These are phyloP conservation scores for Chrosomus eos DNA, from an alignment of 2,797 vertebrate genomes.

Conservation along the genomic window DNA sequence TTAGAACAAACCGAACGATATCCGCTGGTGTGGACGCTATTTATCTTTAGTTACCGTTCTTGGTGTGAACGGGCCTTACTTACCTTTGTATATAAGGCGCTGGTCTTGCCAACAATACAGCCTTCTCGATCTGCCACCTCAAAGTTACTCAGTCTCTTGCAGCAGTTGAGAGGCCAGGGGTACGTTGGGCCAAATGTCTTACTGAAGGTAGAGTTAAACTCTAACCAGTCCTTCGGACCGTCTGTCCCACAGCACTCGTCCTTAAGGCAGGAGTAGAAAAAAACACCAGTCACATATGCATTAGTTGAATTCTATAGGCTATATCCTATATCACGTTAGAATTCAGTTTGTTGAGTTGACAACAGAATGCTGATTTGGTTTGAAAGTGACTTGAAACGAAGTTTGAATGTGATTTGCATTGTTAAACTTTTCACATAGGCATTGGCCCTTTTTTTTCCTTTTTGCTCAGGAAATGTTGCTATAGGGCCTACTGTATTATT, in stretches of 20 bases:
- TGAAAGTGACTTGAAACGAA: not conserved
- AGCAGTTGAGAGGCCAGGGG: conserved; percentile 78
- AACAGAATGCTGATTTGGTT: not conserved
- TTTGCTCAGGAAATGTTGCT: not conserved
- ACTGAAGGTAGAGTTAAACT: conserved; percentile 71
- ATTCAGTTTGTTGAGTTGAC: too few relatives aligned
- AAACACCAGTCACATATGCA: not conserved
- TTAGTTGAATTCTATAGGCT: too few relatives aligned
- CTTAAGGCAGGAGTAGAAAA: conserved; percentile 56
- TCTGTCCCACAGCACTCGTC: conserved; percentile 78
- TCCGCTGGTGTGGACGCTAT: too few relatives aligned
- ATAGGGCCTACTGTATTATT: not conserved
- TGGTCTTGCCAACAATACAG: conserved; percentile 68
- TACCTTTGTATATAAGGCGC: conserved; percentile 62
- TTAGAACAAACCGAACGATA: too few relatives aligned
- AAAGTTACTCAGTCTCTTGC: conserved; percentile 67
- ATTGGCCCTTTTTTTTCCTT: not conserved
- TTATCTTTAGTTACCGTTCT: too few relatives aligned
- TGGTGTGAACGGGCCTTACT: too few relatives aligned
- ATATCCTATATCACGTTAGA: too few relatives aligned
- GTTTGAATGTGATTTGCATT: not conserved
- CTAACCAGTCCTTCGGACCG: conserved; percentile 75
- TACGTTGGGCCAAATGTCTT: conserved; percentile 22
- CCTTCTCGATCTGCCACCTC: conserved; percentile 61
- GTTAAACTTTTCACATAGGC: not conserved